Evolutionary conservation across 2,888 invertebrate genomes (phyloP).

Genomic region (Ryuthela nishihirai): DNA sequence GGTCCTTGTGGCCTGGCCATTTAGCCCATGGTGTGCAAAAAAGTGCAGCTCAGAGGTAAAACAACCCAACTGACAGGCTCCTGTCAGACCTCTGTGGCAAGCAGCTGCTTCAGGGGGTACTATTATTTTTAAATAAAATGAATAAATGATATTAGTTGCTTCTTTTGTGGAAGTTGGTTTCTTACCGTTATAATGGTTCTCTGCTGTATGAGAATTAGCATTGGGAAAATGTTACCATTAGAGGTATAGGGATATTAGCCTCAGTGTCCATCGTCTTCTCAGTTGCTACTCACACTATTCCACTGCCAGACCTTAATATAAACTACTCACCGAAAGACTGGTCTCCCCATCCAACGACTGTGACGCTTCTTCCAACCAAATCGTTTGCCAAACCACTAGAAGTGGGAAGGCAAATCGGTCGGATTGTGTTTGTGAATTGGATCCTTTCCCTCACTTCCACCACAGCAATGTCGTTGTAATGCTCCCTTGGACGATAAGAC

Average conservation of each 20-base stretch:
- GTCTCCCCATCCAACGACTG: constrained; percentile 44
- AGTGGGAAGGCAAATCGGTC: constrained; percentile 38
- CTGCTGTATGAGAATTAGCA: background rate
- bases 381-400: constrained; percentile 12
- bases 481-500: constrained; percentile 37
- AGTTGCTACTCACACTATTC: background rate
- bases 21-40: too few relatives aligned
- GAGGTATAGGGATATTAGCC: background rate
- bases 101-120: too few relatives aligned
- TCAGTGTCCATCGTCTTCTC: background rate
- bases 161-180: too few relatives aligned
- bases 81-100: too few relatives aligned
- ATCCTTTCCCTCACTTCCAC: constrained; percentile 38
- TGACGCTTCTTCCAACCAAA: constrained; percentile 23
- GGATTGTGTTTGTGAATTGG: constrained; percentile 31
- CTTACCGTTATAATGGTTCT: background rate
- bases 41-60: too few relatives aligned
- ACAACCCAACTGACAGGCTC: too few relatives aligned
- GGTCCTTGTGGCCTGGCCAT: too few relatives aligned
- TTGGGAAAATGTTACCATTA: background rate
- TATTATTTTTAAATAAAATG: too few relatives aligned
- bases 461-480: constrained; percentile 44
- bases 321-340: constrained; percentile 29
- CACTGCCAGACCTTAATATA: background rate
- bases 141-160: too few relatives aligned